These are phyloP conservation scores for Nannoperca obscura DNA, from an alignment of 2,797 vertebrate species.

Conservation along the genomic window DNA sequence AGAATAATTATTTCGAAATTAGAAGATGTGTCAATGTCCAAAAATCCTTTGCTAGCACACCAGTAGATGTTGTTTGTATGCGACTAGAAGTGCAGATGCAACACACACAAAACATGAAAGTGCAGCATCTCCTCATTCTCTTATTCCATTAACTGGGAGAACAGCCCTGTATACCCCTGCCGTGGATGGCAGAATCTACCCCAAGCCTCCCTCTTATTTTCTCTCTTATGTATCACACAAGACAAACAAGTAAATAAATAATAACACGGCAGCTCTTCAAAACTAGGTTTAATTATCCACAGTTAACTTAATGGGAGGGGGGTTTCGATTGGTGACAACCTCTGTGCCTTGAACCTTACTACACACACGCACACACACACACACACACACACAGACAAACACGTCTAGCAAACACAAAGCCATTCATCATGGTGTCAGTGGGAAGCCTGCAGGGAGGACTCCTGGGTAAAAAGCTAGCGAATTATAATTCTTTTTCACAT, in stretches of 20 bases:
- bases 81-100: background rate
- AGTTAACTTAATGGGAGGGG: slow-evolving; percentile 34
- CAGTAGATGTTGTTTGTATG: slow-evolving; percentile 1
- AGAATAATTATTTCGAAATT: too few species aligned
- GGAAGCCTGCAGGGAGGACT: slow-evolving; percentile 52
- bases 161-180: slow-evolving; percentile 46
- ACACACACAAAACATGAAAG: slow-evolving; percentile 23
- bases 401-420: slow-evolving; percentile 48
- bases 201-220: slow-evolving; percentile 16
- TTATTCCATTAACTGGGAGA: slow-evolving; percentile 55
- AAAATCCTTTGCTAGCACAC: background rate
- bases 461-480: slow-evolving; percentile 63
- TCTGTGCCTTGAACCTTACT: slow-evolving; percentile 54
- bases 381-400: slow-evolving; percentile 29
- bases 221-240: slow-evolving; percentile 53
- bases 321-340: slow-evolving; percentile 54
- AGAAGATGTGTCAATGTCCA: too few species aligned
- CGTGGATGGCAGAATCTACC: slow-evolving; percentile 38
- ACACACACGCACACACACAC: slow-evolving; percentile 27
- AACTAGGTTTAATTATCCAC: slow-evolving; percentile 73
- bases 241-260: slow-evolving; percentile 74
- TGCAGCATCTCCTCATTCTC: slow-evolving; percentile 25
- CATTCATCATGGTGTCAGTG: slow-evolving; percentile 81
- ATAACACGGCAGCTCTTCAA: slow-evolving; percentile 42
- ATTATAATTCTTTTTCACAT: slow-evolving; percentile 73